Percentiles rank a stretch among this genome's conserved stretches.
phyloP scores from a whole-genome alignment of 1,140 invertebrate species.

The Formica exsecta region DNA sequence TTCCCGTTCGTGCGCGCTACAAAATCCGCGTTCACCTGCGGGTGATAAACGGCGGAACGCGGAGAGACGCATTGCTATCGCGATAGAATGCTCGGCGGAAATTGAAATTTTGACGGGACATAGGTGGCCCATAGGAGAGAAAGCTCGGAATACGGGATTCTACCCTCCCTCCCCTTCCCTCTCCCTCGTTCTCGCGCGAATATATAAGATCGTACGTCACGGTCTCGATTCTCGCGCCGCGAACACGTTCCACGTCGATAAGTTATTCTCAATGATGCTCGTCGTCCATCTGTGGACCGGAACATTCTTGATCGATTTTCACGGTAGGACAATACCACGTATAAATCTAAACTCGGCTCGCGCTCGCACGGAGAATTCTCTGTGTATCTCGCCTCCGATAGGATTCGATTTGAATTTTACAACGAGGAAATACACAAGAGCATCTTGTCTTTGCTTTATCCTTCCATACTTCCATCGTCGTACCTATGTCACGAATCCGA shows the following conservation, averaged over 20 bases:
- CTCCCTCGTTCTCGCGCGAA: conserved; percentile 24
- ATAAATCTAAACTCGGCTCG: not conserved
- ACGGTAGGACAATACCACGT: conserved; percentile 59
- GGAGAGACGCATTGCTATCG: conserved; percentile 81
- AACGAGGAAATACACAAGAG: too few relatives aligned
- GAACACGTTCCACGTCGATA: conserved; percentile 78
- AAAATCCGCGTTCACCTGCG: conserved; percentile 64
- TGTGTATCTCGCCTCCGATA: not conserved
- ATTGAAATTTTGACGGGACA: conserved; percentile 84
- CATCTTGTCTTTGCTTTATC: not conserved
- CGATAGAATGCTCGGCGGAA: conserved; percentile 79
- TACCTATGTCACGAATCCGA: not conserved
- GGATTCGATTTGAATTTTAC: conserved; percentile 26
- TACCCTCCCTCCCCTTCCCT: not conserved
- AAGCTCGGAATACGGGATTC: conserved; percentile 65
- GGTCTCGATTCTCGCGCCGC: conserved; percentile 69
- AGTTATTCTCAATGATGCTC: conserved; percentile 81
- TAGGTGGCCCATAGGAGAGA: conserved; percentile 62
- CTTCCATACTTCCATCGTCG: not conserved
- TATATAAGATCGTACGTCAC: conserved; percentile 78
- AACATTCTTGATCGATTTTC: conserved; percentile 75
- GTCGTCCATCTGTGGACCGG: conserved; percentile 77
- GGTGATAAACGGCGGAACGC: conserved; percentile 77
- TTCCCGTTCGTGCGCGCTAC: conserved; percentile 41
- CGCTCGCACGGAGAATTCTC: not conserved